Base-by-base conservation (phyloP, 2,888 invertebrate species). In the Morpho helenor region DNA sequence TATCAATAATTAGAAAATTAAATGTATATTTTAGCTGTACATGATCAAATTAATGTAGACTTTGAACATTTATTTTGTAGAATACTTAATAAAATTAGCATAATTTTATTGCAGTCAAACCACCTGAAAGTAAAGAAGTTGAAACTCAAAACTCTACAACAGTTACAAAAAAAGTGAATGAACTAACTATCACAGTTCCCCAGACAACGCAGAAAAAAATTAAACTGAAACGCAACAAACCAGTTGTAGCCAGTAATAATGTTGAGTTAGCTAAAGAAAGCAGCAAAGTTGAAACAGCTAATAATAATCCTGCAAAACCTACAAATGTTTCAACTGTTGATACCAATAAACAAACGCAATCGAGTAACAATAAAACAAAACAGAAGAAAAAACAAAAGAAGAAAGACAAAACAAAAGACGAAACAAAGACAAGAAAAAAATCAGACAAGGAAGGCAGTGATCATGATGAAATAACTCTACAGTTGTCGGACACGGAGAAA, bases 401-500 rank as follows among this genome's bases (percentile, higher is more conserved):
- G 59, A 68, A 67, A 39, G 76, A 72, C 61, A 78, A 76, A 71
- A 49, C 85, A 80, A 59, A 80, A 76, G 47, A 81, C 77, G 59
- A 68, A 67, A 39, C 16, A 16, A 16, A 16, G 76, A 72, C 61
- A 78, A 76, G 16, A 16, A 16, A 16, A 57, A 78, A 77, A 53
- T 70, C 67, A 22, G 74, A 72, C 0, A 79, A 82, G 63, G 79
- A 82, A 52, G 83, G 80, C 1, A 81, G 83, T 44, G 87, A 91
- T 64, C 81, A 85, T 5, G 90, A 91, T 64, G 91, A 91, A 67
- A 88, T 91, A 42, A 88, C 82, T 2, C 63, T 91, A 0, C 85
- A 92, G 57, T 61, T 90, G 10, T 91, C 91, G 0, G 89, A 91
- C 71, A 75, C 86, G 1, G 89, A 90, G 61, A 90, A 91, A 67